Base-by-base conservation (phyloP, 2,797 vertebrate species). In the Mus caroli region DNA sequence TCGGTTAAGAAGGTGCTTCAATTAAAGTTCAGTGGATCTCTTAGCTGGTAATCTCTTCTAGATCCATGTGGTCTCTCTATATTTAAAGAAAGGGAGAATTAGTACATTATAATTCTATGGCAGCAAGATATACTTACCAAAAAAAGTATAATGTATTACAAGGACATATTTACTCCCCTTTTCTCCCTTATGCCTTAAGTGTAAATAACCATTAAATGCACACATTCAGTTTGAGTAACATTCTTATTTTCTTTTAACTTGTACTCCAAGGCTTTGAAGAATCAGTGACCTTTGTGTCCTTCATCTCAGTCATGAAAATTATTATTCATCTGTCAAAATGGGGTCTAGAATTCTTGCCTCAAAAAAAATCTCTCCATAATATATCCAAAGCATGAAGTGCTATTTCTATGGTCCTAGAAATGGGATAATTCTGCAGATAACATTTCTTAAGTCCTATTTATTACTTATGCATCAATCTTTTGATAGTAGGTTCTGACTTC, bases 151-250 rank as follows among this genome's bases (percentile, higher is more conserved):
- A 54, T 15, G 54, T 15, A 54, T 15, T 2, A 2, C 54, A 54
- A 93, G 40, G 89, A 82, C 79, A 69, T 1, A 78, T 50, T 83
- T 95, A 31, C 58, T 96, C 28, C 28, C 10, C 78, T 60, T 93
- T 62, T 46, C 67, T 46, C 73, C 91, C 71, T 76, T 95, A 62
- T 94, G 82, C 92, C 88, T 43, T 94, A 77, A 96, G 26, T 28
- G 88, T 93, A 50, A 64, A 15, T 92, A 71, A 92, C 75, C 31
- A 88, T n/a, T 86, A 97, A 96, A 93, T 62, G 58, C 4, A 75
- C 43, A 76, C 11, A 79, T 85, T 91, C 13, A 62, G 60, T 40
- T 69, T 90, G 86, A 96, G 20, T 37, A 91, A 97, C 96, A 24
- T 26, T 92, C 22, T 54, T 84, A 54, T 91, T 92, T 62, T 22